Base-by-base conservation (phyloP, 2,113 vertebrate genomes). In the Narcine bancroftii region DNA sequence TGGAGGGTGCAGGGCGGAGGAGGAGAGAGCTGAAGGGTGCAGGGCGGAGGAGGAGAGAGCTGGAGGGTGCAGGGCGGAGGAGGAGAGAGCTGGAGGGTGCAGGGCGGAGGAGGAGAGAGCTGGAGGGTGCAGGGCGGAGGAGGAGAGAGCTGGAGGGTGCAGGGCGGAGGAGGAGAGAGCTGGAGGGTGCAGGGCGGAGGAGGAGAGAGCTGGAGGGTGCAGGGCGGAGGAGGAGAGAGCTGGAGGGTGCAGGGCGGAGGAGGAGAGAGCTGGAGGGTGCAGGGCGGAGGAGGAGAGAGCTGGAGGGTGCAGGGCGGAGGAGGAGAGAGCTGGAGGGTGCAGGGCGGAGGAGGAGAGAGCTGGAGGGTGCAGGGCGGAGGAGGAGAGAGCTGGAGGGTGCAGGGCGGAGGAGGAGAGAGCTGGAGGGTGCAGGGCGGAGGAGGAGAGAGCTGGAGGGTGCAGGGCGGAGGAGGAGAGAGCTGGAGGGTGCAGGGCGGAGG, bases 131-230 rank as follows among this genome's bases (percentile, higher is more conserved):
- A 29, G 26, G 2, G 0, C 6, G 69, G 69, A 26, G 69, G 36
- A 1, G 6, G 10, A 11, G 15, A 1, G 72, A 0, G 10, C n/a
- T 0, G n/a, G n/a, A 10, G 13, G 1, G 17, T 11, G 19, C 5
- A 3, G 36, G 17, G 36, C 11, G 0, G 15, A 3, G 36, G 4
- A 13, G n/a, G 13, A 9, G 6, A 10, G n/a, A 11, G 1, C n/a
- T 9, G 3, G 9, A 13, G 36, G 13, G 15, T 13, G 10, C 0
- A 2, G 11, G 6, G 36, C 10, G 1, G 3, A 6, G 11, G 1
- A 1, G 10, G n/a, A 33, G 72, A 13, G 11, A n/a, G 33, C n/a
- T 1, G 72, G 0, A 2, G 15, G 9, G 11, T 13, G n/a, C 10
- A 10, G n/a, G n/a, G 2, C 33, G 9, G 72, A 13, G 3, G 15